phyloP scores from a whole-genome alignment of 2,113 vertebrate species.

The Cochlearius cochlearius region DNA sequence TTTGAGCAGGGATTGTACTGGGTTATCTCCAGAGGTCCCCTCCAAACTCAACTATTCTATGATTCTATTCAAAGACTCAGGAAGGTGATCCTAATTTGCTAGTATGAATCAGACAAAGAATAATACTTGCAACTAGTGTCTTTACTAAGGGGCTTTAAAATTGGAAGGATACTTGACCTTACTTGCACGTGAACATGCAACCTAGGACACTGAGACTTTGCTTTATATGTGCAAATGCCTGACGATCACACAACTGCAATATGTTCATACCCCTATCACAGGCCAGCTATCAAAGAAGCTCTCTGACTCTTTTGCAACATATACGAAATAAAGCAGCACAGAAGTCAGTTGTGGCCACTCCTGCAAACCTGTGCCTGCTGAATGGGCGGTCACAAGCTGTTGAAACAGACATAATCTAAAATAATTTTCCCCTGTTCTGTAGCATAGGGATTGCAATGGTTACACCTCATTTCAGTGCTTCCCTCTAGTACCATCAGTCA shows the following conservation, averaged over 20 bases:
- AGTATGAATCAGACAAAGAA: neutral
- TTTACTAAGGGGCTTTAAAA: neutral
- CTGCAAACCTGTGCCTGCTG: neutral
- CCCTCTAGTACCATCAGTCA: neutral
- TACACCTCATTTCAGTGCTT: neutral
- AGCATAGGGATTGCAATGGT: neutral
- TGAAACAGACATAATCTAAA: neutral
- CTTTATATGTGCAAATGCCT: neutral
- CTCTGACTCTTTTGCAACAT: neutral
- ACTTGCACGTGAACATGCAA: fast-evolving
- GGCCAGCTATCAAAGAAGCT: neutral
- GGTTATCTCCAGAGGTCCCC: neutral
- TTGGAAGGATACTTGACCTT: neutral
- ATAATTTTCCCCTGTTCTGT: neutral
- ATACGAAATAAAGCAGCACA: neutral
- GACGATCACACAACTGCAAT: neutral
- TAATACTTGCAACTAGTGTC: neutral
- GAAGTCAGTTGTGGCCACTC: neutral
- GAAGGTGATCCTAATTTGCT: neutral
- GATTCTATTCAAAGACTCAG: neutral
- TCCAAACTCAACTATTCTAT: neutral
- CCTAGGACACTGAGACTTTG: neutral
- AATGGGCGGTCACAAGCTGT: neutral
- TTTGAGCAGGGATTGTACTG: neutral
- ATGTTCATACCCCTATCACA: neutral